Conservation (phyloP, 2,888 invertebrate genomes). For the Acanthacorydalis orientalis region DNA sequence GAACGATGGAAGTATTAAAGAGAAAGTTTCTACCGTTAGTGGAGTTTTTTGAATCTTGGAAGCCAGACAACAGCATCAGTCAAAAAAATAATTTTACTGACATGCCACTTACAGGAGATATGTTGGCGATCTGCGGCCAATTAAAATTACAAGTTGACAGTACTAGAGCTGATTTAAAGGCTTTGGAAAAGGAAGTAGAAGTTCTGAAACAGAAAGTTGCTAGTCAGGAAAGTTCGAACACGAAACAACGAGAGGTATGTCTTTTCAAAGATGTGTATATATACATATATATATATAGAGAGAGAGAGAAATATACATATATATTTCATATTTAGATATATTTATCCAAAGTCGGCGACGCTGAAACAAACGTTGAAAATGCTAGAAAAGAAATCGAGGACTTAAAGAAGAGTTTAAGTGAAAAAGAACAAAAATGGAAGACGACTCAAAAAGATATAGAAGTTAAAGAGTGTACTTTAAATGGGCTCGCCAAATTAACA, state of each 20-base stretch:
- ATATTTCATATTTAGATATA: not conserved
- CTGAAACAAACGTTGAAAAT: slow-evolving; percentile 19
- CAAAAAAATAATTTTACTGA: not conserved
- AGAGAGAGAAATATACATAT: too few species aligned
- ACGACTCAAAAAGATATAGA: slow-evolving; percentile 34
- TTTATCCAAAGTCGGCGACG: not conserved
- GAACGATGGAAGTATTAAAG: slow-evolving; percentile 3
- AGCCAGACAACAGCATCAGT: not conserved
- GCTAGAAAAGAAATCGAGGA: slow-evolving; percentile 34
- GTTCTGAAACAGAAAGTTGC: not conserved
- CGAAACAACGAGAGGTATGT: too few species aligned
- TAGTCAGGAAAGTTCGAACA: not conserved
- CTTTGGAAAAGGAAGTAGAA: not conserved
- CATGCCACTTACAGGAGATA: not conserved
- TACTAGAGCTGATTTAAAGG: not conserved
- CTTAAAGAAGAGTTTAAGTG: slow-evolving; percentile 32
- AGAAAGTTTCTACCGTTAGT: not conserved
- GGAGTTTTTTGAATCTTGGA: not conserved
- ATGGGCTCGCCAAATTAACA: slow-evolving; percentile 27
- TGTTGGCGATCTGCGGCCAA: not conserved
- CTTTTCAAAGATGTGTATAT: not conserved
- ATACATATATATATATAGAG: not conserved
- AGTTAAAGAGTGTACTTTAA: slow-evolving; percentile 35
- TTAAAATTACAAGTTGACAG: not conserved
- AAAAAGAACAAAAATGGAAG: slow-evolving; percentile 35